Base-by-base conservation (phyloP, 2,888 invertebrate species). In the Actias luna region DNA sequence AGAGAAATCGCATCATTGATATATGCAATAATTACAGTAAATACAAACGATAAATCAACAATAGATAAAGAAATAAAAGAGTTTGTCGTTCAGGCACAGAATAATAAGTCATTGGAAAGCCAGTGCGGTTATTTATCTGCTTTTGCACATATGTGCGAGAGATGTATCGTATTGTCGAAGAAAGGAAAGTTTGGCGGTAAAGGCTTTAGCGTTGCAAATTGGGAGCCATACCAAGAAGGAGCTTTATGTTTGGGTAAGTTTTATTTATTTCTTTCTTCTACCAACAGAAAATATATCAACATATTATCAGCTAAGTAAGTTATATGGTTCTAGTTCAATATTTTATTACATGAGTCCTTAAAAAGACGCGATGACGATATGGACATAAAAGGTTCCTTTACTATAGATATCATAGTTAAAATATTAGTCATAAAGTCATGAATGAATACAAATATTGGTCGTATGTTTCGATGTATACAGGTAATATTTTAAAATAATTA, bases 71-170 rank as follows among this genome's bases (percentile, higher is more conserved):
- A 93, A 68, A 85, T 93, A 0, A 87, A 79, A 16, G 93, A 94
- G 72, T 89, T 95, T 63, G 89, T 94, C 60, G 83, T 84, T 66
- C 91, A 93, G 80, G 87, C 89, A 0, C 84, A 84, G 46, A 89
- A 81, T 63, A 93, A 93, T 73, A 95, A 95, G 87, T 94, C 89
- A 64, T 82, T 97, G 64, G 97, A 97, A 82, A 87, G 94, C 5
- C 97, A 97, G 76, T 97, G 97, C 73, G 98, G 98, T 0, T 95
- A 96, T 64, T 80, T 97, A 63, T 80, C 96, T 59, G 95, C 96
- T 10, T 87, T 97, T 58, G 95, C 96, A 10, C 94, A 95, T 82
- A 92, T 95, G 68, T 93, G 96, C 64, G 96, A 96, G 80, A 87
- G 95, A 58, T 95, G 94, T 79, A 92, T 96, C 46, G 91, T 90